These are phyloP conservation scores for Pseudomyrmex gracilis DNA, from an alignment of 1,140 invertebrate genomes.

Conservation along the genomic window DNA sequence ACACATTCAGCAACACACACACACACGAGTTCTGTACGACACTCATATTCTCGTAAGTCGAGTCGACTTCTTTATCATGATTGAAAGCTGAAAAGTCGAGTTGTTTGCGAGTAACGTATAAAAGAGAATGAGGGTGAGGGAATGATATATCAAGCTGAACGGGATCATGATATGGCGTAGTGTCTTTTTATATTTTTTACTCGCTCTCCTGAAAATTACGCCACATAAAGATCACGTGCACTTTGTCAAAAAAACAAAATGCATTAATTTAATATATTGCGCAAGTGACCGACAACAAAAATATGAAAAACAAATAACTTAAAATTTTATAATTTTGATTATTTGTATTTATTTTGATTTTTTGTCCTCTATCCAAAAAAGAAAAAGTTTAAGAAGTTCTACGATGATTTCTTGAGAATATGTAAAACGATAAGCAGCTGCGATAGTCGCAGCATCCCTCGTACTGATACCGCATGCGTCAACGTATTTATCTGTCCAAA, in stretches of 20 bases:
- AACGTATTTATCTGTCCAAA: constrained; percentile 3
- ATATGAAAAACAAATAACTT: too few species aligned
- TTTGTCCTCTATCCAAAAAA: too few species aligned
- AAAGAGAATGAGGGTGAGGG: constrained; percentile 42
- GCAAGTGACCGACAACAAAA: too few species aligned
- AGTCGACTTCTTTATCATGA: constrained; percentile 70
- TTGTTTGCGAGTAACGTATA: constrained; percentile 64
- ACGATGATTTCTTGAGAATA: constrained; percentile 30
- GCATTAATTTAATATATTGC: too few species aligned
- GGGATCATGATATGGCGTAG: constrained; percentile 35
- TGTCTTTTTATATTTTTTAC: constrained; percentile 1
- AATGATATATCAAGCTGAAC: constrained; percentile 56
- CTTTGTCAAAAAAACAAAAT: too few species aligned
- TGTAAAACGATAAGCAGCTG: constrained; percentile 35
- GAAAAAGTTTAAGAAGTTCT: too few species aligned
- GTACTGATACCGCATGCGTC: not conserved
- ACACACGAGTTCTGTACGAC: constrained; percentile 25
- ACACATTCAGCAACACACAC: constrained; percentile 4
- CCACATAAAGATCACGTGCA: too few species aligned
- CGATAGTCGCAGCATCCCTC: constrained; percentile 24
- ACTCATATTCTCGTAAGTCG: constrained; percentile 50
- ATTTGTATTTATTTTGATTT: too few species aligned
- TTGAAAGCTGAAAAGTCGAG: constrained; percentile 71
- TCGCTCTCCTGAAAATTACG: not conserved
- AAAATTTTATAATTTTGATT: too few species aligned